Evolutionary conservation across 1,140 invertebrate genomes (phyloP), one percentile per base, ranked within the genome.

Genomic region (Mizuhopecten yessoensis): DNA sequence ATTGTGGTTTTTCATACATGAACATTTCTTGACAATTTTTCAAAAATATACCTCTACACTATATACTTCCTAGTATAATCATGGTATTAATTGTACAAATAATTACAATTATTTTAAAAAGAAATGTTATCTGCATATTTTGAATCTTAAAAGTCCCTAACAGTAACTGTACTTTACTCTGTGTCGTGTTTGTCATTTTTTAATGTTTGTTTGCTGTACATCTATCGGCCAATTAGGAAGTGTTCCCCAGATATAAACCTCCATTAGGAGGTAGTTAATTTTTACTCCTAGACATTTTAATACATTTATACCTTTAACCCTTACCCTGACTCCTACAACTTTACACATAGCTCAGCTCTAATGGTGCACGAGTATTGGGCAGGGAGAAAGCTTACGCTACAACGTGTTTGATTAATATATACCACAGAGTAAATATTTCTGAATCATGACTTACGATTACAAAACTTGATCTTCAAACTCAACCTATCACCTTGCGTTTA

Each of bases 221-320:
- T 75, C 57, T 75, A 5, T 29, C 5, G 23, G n/a, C 9, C n/a
- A 75, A 75, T 75, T 75, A n/a, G 23, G 29, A 17, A 5, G n/a
- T 17, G 11, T 49, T 13, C 57, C n/a, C 1, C 29, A 75, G 57
- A 75, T 75, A 75, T 75, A 3, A 29, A 75, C 5, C 2, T 75
- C 57, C 57, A 75, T 29, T 75, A 75, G n/a, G 57, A 75, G 57
- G 29, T 75, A 75, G 57, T 75, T 75, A 75, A 75, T 75, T 75
- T 75, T 75, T n/a, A 29, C n/a, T 75, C n/a, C n/a, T 9, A 75
- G 3, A 75, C 57, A 75, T 75, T 75, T 75, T 29, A 29, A 75
- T 29, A 75, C 57, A 29, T 75, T 75, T n/a, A 75, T 75, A 75
- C 45, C 5, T 39, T 5, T n/a, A n/a, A n/a, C 15, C 15, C 45